phyloP scores from a whole-genome alignment of 2,113 vertebrate species.

The Sorex araneus region DNA sequence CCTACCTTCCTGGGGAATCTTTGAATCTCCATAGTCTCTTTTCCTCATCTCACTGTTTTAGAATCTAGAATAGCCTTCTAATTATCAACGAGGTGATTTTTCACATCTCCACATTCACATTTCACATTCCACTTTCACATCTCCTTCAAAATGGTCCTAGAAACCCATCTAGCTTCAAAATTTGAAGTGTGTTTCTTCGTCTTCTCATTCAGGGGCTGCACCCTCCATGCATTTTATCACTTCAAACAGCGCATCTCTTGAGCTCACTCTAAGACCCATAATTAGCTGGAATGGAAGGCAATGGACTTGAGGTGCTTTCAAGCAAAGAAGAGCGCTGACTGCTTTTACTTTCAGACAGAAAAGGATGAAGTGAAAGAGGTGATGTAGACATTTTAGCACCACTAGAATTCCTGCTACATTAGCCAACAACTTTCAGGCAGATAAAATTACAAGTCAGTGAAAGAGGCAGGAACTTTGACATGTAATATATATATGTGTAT shows the following conservation, averaged over 20 bases:
- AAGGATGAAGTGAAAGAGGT: constrained; percentile 18
- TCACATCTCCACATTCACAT: background rate
- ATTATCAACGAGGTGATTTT: background rate
- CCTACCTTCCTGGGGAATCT: background rate
- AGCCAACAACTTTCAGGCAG: background rate
- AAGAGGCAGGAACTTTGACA: constrained; percentile 45
- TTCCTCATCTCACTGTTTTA: constrained; percentile 17
- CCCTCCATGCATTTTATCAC: background rate
- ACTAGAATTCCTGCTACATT: constrained; percentile 42
- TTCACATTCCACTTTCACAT: background rate
- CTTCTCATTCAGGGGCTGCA: background rate
- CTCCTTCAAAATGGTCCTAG: background rate
- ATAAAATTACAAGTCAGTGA: background rate
- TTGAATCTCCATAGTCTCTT: constrained; percentile 26
- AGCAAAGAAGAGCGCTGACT: background rate
- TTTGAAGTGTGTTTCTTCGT: background rate
- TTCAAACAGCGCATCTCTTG: background rate
- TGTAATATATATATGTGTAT: background rate
- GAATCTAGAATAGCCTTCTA: constrained; percentile 31
- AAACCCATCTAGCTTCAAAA: background rate
- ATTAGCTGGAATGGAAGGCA: background rate
- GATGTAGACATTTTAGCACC: constrained; percentile 19
- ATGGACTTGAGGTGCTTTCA: background rate
- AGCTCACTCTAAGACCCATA: background rate
- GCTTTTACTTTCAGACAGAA: constrained; percentile 14